These are phyloP conservation scores for Cyclophora punctaria DNA, from an alignment of 2,888 invertebrate species.

Conservation along the genomic window DNA sequence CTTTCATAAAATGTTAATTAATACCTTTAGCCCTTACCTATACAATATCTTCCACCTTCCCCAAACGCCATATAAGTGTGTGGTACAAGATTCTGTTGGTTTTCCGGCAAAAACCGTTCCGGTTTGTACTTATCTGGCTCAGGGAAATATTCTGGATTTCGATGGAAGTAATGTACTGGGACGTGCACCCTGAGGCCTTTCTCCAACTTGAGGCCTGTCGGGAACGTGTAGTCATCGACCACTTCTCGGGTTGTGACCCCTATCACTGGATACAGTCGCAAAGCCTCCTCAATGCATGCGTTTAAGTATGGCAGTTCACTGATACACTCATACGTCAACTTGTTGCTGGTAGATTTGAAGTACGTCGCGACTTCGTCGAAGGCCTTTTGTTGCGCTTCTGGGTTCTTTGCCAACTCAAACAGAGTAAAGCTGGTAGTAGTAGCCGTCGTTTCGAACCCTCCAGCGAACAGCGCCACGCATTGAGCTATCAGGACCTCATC, in stretches of 20 bases:
- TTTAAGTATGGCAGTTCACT: conserved; percentile 38
- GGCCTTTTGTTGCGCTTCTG: conserved; percentile 24
- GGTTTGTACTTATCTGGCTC: conserved; percentile 35
- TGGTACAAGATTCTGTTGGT: conserved; percentile 26
- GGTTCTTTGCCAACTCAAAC: conserved; percentile 39
- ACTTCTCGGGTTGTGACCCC: conserved; percentile 38
- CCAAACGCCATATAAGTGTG: conserved; percentile 42
- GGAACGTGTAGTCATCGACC: conserved; percentile 33
- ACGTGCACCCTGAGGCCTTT: conserved; percentile 36
- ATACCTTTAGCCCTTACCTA: conserved; percentile 26
- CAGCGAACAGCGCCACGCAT: conserved; percentile 59
- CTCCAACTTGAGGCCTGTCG: conserved; percentile 29
- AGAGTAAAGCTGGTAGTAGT: conserved; percentile 30
- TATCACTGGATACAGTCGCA: conserved; percentile 43
- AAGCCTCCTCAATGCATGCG: conserved; percentile 39
- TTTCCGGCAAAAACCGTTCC: conserved; percentile 33
- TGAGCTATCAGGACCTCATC: conserved; percentile 64
- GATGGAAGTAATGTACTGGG: conserved; percentile 35
- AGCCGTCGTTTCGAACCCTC: conserved; percentile 44
- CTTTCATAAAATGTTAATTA: too few relatives aligned
- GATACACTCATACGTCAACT: conserved; percentile 33
- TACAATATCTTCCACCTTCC: conserved; percentile 37
- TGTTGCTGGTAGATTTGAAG: conserved; percentile 24
- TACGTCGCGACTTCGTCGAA: conserved; percentile 38
- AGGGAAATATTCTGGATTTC: conserved; percentile 30